Evolutionary conservation across 2,888 invertebrate genomes (phyloP).

Genomic region (Apodemia mormo): DNA sequence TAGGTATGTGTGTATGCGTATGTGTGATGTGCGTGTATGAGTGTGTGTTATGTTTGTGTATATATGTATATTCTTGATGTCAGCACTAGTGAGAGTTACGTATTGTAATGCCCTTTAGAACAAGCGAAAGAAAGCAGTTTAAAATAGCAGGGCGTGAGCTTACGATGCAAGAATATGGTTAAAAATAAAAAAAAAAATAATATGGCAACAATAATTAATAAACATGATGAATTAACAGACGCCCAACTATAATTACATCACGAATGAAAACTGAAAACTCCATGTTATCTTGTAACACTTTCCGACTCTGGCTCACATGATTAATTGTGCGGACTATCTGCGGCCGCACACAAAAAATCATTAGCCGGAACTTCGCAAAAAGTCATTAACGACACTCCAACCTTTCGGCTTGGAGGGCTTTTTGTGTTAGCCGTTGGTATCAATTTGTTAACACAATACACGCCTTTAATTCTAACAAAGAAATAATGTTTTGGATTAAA

Average conservation of each 20-base stretch:
- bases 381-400: conserved; percentile 43
- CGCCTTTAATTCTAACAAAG: conserved; percentile 11
- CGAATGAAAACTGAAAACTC: neutral
- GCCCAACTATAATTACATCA: neutral
- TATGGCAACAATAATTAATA: too few species aligned
- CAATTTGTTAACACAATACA: conserved; percentile 15
- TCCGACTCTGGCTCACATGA: conserved; percentile 22
- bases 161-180: too few species aligned
- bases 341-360: conserved; percentile 44
- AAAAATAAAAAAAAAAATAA: too few species aligned
- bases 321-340: conserved; percentile 29
- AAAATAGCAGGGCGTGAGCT: too few species aligned
- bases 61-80: too few species aligned
- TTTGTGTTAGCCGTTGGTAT: conserved; percentile 19
- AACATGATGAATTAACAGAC: neutral
- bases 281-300: conserved; percentile 14
- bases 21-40: too few species aligned
- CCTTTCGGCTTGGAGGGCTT: conserved; percentile 25
- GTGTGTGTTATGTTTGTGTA: too few species aligned
- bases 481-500: neutral
- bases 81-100: too few species aligned
- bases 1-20: too few species aligned
- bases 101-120: too few species aligned
- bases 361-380: conserved; percentile 42
- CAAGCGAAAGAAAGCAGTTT: too few species aligned